Base-by-base conservation (phyloP, 2,113 vertebrate species). In the Martes martes region DNA sequence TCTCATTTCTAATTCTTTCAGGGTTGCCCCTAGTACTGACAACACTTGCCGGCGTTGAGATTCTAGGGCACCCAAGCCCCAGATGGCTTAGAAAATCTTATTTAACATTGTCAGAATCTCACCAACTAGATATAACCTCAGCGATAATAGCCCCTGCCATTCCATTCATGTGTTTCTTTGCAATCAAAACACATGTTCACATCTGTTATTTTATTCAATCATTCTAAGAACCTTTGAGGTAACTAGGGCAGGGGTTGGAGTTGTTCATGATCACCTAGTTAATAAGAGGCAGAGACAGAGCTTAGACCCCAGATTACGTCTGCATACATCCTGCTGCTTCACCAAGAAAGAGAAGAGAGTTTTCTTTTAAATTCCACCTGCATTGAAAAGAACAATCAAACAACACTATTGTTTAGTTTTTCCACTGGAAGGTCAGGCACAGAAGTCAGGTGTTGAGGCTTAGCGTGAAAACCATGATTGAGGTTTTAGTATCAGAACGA, bases 71-170 rank as follows among this genome's bases (percentile, higher is more conserved):
- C 59, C 9, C 61, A 69, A 91, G 42, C 11, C 89, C 73, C 89
- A 89, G 31, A 33, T 79, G 57, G 59, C 61, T 96, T 73, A 82
- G 39, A 92, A 88, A 94, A 61, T 63, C 71, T 96, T 96, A 86
- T 85, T 97, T 98, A 97, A 89, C 39, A 78, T n/a, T 78, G n/a
- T 95, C 59, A 74, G 52, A 93, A 63, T 89, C 93, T 95, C 74
- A 82, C 31, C 91, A 94, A 93, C 33, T 80, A 94, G 71, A 52
- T 89, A 39, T 94, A 91, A 69, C 57, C 33, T 86, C 55, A 63
- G n/a, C 28, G 50, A 82, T 85, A 80, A 84, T 26, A 83, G 84
- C 28, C 7, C 26, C 31, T 84, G 90, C 74, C 23, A 84, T 92
- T 74, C 47, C 18, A 57, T 87, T 81, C 91, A 45, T 50, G n/a